Base-by-base conservation (phyloP, 2,888 invertebrate species). In the Dolomedes plantarius region DNA sequence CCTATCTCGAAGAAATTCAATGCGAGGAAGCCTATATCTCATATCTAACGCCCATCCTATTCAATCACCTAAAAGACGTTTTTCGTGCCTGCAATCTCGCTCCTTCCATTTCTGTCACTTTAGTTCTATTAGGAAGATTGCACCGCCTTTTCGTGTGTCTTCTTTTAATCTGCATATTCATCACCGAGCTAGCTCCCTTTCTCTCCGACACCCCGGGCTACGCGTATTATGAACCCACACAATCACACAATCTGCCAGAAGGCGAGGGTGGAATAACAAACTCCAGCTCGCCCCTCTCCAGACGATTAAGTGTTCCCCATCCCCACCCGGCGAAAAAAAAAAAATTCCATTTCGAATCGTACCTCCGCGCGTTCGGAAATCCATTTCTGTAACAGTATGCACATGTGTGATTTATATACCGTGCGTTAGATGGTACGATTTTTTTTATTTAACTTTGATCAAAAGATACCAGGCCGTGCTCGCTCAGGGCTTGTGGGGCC, bases 201-300 rank as follows among this genome's bases (percentile, higher is more conserved):
- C 46, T 46, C 16, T 46, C 9, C 6, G 5, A 23, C 23, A n/a
- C 56, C 56, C 56, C 56, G 23, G 56, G 56, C 19, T 16, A 23
- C 5, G 19, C 1, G 3, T 23, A 56, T 56, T 56, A 56, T 23
- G 56, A 56, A 23, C 56, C 56, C 56, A 23, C 23, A 56, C 56
- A 56, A 56, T 56, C 56, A 16, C 23, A 56, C 56, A 56, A 56
- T 56, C 3, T 56, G 56, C 56, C 56, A 56, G 23, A 23, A 56
- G 56, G 56, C 56, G 56, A 23, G 56, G 56, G 56, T 56, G 56
- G 56, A 56, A 56, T 56, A 56, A 56, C 56, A 56, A 56, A 56
- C 56, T 56, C 56, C 56, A 56, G 56, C 56, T 23, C 6, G 23
- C 56, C 23, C 56, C 23, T 11, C 19, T 56, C 19, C 56, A 5